A percentile compares a stretch with the other conserved stretches of the same genome.
Conservation (phyloP, 2,888 invertebrate genomes). For the Scaptomyza parva region DNA sequence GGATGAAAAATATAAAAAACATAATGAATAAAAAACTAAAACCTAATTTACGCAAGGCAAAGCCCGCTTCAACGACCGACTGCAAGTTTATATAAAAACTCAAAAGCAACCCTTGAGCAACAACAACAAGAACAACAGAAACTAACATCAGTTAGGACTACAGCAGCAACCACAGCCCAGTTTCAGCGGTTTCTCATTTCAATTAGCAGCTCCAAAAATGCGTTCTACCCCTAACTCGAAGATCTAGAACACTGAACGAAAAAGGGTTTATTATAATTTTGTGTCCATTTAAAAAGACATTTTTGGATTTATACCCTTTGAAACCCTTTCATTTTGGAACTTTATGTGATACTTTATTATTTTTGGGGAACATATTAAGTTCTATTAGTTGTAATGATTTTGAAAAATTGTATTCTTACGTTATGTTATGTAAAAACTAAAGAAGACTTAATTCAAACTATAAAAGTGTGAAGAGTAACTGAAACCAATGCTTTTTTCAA, state of each 20-base stretch:
- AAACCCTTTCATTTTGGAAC: too few relatives aligned
- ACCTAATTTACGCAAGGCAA: conserved; percentile 75
- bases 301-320: neutral
- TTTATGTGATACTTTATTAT: too few relatives aligned
- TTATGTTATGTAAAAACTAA: too few relatives aligned
- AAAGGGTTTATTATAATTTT: neutral
- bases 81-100: conserved; percentile 39
- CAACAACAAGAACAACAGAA: conserved; percentile 22
- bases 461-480: too few relatives aligned
- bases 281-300: neutral
- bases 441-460: too few relatives aligned
- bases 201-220: conserved; percentile 64
- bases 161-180: conserved; percentile 48
- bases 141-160: conserved; percentile 27
- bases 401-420: too few relatives aligned
- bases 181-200: conserved; percentile 66
- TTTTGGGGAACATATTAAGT: too few relatives aligned
- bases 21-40: conserved; percentile 52
- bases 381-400: too few relatives aligned
- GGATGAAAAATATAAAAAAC: conserved; percentile 18
- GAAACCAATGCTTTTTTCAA: too few relatives aligned
- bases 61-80: conserved; percentile 34
- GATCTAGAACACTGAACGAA: neutral
- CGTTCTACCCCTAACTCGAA: conserved; percentile 24
- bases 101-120: conserved; percentile 46